Evolutionary conservation across 2,888 invertebrate genomes (phyloP), one percentile per base, ranked within the genome.

Genomic region (Hirtodrosophila histrioides): DNA sequence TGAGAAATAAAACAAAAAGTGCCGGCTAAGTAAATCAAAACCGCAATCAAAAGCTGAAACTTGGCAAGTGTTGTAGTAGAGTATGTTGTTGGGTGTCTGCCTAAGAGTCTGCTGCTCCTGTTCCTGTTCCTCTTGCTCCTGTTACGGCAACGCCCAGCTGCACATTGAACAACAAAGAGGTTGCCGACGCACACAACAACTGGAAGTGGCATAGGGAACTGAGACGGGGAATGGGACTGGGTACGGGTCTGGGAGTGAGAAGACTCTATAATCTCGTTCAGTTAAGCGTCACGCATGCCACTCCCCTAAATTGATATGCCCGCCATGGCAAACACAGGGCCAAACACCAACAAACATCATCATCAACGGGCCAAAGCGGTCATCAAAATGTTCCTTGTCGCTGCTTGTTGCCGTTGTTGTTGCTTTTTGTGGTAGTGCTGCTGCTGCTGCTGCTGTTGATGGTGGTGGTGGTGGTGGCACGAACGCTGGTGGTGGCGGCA

Each of bases 291-390:
- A 82, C 82, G 82, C 82, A 86, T 81, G 82, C 82, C 82, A 82
- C 82, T 82, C 82, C 82, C 82, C 82, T 86, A 86, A 82, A 82
- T 82, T 82, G 82, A 82, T 82, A 82, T 84, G 87, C 87, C 71
- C 67, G 71, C 63, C 77, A 83, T 84, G 70, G 77, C 84, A 60
- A 81, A 75, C 62, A 71, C 74, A 75, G 17, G 17, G 17, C 17
- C 17, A 17, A 72, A 84, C 87, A 81, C 72, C 75, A 57, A 57
- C 81, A 84, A 82, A 82, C 82, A 82, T 79, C 78, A 79, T 75
- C 64, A 76, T 75, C 61, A 69, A 43, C 37, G 11, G 61, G 36
- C 37, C 40, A 46, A 29, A 39, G 75, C 86, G 86, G 70, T 73
- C 78, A 78, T 80, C 78, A 76, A 80, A 76, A 66, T 53, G 79